Percentiles rank a stretch among this genome's conserved stretches.
phyloP scores from a whole-genome alignment of 92 coral and sea anemone genomes.

The Metridium senile region DNA sequence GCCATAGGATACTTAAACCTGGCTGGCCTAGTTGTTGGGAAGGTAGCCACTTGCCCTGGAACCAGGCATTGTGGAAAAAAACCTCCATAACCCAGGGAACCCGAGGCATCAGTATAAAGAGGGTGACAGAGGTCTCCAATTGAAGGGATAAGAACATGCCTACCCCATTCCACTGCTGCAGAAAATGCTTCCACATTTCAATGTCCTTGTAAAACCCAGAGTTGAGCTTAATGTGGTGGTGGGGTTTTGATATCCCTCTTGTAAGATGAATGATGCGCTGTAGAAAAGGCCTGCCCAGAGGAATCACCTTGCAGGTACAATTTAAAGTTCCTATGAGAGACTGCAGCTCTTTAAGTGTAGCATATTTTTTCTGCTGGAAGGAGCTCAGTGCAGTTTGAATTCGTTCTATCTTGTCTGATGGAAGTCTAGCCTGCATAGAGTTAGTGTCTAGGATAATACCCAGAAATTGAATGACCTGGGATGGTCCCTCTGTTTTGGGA shows the following conservation, averaged over 20 bases:
- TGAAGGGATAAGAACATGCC: conserved; percentile 36
- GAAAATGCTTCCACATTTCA: conserved; percentile 57
- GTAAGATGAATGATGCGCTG: conserved; percentile 57
- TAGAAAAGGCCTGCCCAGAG: conserved; percentile 47
- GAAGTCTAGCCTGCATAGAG: conserved; percentile 53
- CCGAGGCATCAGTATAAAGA: conserved; percentile 61
- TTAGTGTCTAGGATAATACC: conserved; percentile 46
- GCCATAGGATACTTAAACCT: conserved; percentile 59
- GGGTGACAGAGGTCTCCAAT: conserved; percentile 28
- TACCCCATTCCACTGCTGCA: conserved; percentile 56
- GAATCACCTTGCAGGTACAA: conserved; percentile 56
- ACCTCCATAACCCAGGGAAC: conserved; percentile 54
- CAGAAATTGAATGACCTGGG: conserved; percentile 37
- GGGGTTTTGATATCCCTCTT: conserved; percentile 14
- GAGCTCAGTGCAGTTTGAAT: conserved; percentile 15
- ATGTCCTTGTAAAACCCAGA: conserved; percentile 47
- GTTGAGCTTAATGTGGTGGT: conserved; percentile 42
- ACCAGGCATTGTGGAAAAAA: conserved; percentile 38
- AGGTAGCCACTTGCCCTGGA: conserved; percentile 56
- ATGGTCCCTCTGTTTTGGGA: conserved; percentile 49
- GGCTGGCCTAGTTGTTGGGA: conserved; percentile 43
- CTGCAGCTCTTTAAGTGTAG: conserved; percentile 51
- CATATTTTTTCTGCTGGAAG: conserved; percentile 28
- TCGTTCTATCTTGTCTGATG: conserved; percentile 38
- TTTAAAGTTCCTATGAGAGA: conserved; percentile 47